Evolutionary conservation across 2,797 vertebrate species (phyloP), one percentile per base, ranked within the genome.

Genomic region (Pristis pectinata): DNA sequence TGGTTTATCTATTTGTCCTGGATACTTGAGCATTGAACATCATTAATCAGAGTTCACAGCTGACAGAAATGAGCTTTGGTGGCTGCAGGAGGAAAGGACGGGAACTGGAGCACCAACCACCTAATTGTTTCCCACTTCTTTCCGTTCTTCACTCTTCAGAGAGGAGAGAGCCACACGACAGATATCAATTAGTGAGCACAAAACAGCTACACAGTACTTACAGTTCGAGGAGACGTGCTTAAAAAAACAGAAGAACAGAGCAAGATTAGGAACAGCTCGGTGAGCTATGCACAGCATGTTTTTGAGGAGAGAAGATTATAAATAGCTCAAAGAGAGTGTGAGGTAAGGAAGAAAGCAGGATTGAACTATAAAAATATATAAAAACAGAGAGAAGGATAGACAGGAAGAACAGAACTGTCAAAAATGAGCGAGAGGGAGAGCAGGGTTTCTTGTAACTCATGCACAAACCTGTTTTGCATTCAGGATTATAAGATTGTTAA

Each of bases 391-490:
- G 19, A 22, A 7, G 22, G 7, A 41, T 19, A 10, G 15, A 9
- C 13, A 22, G 37, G 61, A 89, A 74, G 0, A 59, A 1, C 30
- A 9, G 2, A 41, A 37, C 61, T 24, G 64, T 41, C 1, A 74
- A 74, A 74, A 27, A 27, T 6, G 70, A 24, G 70, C 1, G 70
- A 72, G 70, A 53, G 49, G 56, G 27, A 59, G 30, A 53, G 13
- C 11, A 61, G 30, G 59, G 34, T 61, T 41, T 37, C 34, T 67
- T 91, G 34, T 59, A 64, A 91, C 91, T 64, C n/a, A 37, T 91
- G 41, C n/a, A 67, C 19, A 67, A 91, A 91, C 61, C 87, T 67
- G 87, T 41, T 91, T 91, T 91, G 87, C 87, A 91, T 91, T 67
- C 87, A 67, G 61, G 49, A 91, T 67, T 91, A 91, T 67, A 37